phyloP scores from a whole-genome alignment of 2,888 invertebrate species.

The Lamellibrachia columna region DNA sequence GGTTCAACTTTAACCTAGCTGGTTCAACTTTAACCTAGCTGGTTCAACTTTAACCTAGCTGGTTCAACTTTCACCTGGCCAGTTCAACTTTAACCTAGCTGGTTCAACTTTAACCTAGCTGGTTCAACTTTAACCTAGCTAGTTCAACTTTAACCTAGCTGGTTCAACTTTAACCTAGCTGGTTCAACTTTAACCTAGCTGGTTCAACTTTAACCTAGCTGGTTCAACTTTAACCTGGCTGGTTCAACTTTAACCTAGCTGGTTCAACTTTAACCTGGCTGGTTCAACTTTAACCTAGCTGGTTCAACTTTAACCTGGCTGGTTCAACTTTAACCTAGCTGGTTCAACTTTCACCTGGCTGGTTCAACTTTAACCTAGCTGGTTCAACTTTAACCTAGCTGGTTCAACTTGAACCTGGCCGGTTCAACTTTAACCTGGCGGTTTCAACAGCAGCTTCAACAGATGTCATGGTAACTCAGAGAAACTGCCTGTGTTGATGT shows the following conservation, averaged over 20 bases:
- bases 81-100: neutral
- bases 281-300: too few relatives aligned
- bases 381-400: too few relatives aligned
- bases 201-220: too few relatives aligned
- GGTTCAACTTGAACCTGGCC: neutral
- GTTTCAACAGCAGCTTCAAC: neutral
- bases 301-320: too few relatives aligned
- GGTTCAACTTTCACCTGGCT: too few relatives aligned
- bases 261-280: neutral
- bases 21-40: too few relatives aligned
- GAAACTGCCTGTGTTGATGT: neutral
- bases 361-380: too few relatives aligned
- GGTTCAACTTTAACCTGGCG: neutral
- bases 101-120: too few relatives aligned
- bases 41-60: too few relatives aligned
- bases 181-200: too few relatives aligned
- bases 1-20: neutral
- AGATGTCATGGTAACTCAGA: neutral
- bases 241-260: neutral
- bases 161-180: neutral
- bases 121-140: too few relatives aligned
- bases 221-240: neutral
- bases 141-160: neutral
- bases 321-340: too few relatives aligned
- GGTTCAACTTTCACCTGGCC: neutral